Evolutionary conservation across 2,888 invertebrate genomes (phyloP).

Genomic region (Seira sanloemensis): DNA sequence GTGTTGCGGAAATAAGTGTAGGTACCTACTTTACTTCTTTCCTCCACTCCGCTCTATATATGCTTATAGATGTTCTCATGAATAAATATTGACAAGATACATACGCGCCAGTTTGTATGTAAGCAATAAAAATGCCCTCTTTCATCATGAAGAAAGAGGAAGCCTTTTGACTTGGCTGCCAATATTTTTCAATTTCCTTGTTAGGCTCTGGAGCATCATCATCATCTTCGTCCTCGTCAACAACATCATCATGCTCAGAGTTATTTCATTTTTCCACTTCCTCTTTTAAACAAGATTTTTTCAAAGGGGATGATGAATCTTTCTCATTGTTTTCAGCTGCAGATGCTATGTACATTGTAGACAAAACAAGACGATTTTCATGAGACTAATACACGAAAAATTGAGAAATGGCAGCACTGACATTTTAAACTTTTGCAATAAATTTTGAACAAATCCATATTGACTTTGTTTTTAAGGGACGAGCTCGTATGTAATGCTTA

Average conservation of each 20-base stretch:
- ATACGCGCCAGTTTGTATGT: slow-evolving; percentile 25
- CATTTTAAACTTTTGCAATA: no score
- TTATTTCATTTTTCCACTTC: slow-evolving; percentile 45
- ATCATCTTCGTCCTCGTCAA: slow-evolving; percentile 18
- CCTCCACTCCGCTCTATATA: slow-evolving; percentile 36
- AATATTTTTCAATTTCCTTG: slow-evolving; percentile 72
- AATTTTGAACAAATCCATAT: no score
- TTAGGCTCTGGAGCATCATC: slow-evolving; percentile 57
- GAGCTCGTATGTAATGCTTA: no score
- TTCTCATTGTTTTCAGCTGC: background rate
- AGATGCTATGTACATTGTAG: no score
- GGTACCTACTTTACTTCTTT: slow-evolving; percentile 53
- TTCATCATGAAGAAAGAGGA: slow-evolving; percentile 45
- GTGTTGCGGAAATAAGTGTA: slow-evolving; percentile 60
- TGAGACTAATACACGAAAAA: no score
- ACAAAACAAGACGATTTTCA: no score
- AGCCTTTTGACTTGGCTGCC: slow-evolving; percentile 60
- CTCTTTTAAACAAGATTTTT: slow-evolving; percentile 52
- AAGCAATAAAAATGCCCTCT: slow-evolving; percentile 18
- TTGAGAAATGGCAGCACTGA: no score
- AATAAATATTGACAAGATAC: slow-evolving; percentile 56
- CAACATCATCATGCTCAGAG: slow-evolving; percentile 18
- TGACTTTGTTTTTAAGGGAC: no score
- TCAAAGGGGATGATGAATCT: background rate
- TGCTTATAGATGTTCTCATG: slow-evolving; percentile 49